Evolutionary conservation across 37 sponge, comb jelly and placozoan genomes (phyloP).

Genomic region (Tethya wilhelma): DNA sequence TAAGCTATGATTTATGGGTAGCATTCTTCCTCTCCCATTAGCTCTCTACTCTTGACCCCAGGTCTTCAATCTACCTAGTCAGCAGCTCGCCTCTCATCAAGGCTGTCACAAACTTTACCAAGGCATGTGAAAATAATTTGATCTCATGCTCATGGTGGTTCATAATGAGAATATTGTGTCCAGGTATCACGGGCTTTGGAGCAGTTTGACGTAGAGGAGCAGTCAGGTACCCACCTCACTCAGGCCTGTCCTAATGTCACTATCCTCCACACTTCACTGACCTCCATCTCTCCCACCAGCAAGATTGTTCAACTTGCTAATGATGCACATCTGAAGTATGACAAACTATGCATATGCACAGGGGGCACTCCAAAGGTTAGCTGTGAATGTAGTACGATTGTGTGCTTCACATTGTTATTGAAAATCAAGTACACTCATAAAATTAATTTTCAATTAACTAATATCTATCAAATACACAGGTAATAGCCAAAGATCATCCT

Average conservation of each 20-base stretch:
- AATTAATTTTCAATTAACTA: neutral
- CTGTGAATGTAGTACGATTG: neutral
- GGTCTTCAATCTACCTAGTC: slow-evolving; percentile 46
- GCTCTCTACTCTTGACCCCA: slow-evolving; percentile 60
- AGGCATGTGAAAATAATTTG: slow-evolving; percentile 38
- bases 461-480: slow-evolving; percentile 5
- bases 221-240: slow-evolving; percentile 34
- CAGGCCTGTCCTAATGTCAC: slow-evolving; percentile 69
- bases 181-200: slow-evolving; percentile 72
- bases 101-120: slow-evolving; percentile 77
- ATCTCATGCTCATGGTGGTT: neutral
- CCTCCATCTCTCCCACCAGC: neutral
- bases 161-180: neutral
- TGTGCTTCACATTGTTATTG: neutral
- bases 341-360: slow-evolving; percentile 91
- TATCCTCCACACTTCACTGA: slow-evolving; percentile 22
- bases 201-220: slow-evolving; percentile 83
- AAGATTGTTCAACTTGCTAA: slow-evolving; percentile 53
- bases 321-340: slow-evolving; percentile 64
- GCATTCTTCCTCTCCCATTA: slow-evolving; percentile 26
- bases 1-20: too few relatives aligned
- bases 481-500: slow-evolving; percentile 53
- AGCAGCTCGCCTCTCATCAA: slow-evolving; percentile 81
- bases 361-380: slow-evolving; percentile 90
- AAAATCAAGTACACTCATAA: neutral